Conservation (phyloP, 1,140 invertebrate genomes). For the Pemphigus obesinymphae region DNA sequence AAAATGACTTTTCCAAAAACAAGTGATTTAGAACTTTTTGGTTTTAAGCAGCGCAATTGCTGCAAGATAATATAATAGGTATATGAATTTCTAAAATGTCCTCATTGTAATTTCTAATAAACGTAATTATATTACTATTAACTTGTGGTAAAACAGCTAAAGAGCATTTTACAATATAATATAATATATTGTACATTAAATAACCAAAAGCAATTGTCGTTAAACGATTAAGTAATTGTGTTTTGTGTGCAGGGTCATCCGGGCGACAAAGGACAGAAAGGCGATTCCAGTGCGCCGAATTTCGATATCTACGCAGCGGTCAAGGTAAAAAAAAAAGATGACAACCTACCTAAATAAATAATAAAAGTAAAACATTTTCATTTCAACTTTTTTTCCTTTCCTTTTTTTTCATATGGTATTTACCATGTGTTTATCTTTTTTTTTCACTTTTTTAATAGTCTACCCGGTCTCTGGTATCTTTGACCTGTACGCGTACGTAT, state of each 20-base stretch:
- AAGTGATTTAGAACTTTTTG: no score
- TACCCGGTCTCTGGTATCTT: neutral
- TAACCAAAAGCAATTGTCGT: neutral
- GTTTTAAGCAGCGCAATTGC: no score
- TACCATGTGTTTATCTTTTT: neutral
- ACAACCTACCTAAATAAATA: no score
- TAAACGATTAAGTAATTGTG: neutral
- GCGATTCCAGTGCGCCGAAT: constrained; percentile 76
- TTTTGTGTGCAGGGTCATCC: constrained; percentile 63
- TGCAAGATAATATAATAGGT: no score
- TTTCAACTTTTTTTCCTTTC: neutral
- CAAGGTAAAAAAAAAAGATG: constrained; percentile 61
- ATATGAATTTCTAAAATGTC: no score
- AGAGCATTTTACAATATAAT: neutral
- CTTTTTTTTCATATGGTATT: no score
- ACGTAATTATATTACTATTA: no score
- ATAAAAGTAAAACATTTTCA: neutral
- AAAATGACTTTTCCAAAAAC: no score
- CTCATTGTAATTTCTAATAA: no score
- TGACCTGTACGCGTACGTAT: neutral
- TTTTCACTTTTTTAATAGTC: neutral
- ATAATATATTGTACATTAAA: neutral
- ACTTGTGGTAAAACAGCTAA: neutral
- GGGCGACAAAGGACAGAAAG: constrained; percentile 83
- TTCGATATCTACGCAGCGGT: constrained; percentile 85